A percentile compares a stretch with the other conserved stretches of the same genome.
Conservation (phyloP, 2,888 invertebrate species). For the Leptinotarsa rubiginosa region DNA sequence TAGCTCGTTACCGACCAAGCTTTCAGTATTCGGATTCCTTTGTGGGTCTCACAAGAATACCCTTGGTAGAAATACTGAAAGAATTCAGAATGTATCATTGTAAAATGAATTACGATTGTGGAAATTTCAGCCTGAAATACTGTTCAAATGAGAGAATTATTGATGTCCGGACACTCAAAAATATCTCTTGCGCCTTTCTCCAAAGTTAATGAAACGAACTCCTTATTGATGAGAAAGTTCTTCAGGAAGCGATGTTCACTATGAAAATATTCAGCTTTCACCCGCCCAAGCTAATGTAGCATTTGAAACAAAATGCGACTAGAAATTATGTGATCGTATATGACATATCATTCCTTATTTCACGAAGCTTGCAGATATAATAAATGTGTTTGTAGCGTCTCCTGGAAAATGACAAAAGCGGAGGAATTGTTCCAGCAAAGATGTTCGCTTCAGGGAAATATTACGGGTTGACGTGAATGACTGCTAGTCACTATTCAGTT, state of each 20-base stretch:
- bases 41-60: background rate
- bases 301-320: background rate
- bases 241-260: background rate
- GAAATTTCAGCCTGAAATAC: background rate
- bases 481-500: no score
- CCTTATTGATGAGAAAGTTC: background rate
- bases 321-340: background rate
- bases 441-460: no score
- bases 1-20: background rate
- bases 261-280: background rate
- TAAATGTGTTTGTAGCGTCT: constrained; percentile 2
- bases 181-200: background rate
- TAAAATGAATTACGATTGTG: background rate
- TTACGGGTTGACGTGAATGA: no score
- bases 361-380: background rate
- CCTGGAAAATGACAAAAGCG: background rate
- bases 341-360: background rate
- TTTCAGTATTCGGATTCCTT: background rate
- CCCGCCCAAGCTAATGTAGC: background rate
- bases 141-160: background rate
- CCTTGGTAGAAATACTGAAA: background rate
- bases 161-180: background rate
- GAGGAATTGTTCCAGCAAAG: background rate
- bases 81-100: background rate
- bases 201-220: background rate